phyloP scores from a whole-genome alignment of 2,888 invertebrate species.

The Carterocephalus palaemon region DNA sequence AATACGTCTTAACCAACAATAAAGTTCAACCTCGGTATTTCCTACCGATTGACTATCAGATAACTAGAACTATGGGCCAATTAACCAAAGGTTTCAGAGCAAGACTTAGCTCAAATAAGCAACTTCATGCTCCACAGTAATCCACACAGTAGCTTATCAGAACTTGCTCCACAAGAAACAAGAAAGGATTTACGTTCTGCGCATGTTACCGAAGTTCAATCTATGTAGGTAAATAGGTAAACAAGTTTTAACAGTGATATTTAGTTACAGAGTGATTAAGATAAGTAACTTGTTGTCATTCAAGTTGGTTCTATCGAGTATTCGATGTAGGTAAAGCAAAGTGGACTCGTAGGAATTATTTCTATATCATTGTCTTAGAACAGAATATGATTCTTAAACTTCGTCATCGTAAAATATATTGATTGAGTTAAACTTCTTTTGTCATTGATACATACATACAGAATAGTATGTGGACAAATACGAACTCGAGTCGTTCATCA shows the following conservation, averaged over 20 bases:
- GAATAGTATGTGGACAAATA: no score
- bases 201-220: slow-evolving; percentile 17
- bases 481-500: no score
- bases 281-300: slow-evolving; percentile 27
- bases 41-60: neutral
- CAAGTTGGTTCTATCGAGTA: neutral
- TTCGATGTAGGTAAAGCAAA: neutral
- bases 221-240: slow-evolving; percentile 20
- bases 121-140: no score
- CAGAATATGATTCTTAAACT: no score
- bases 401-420: no score
- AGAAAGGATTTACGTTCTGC: slow-evolving; percentile 8
- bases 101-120: neutral
- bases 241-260: slow-evolving; percentile 20
- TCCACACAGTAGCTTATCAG: neutral
- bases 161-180: slow-evolving; percentile 2
- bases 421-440: no score
- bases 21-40: no score
- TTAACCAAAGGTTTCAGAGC: neutral
- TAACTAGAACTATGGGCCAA: slow-evolving; percentile 1
- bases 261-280: slow-evolving; percentile 16
- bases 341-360: slow-evolving; percentile 3
- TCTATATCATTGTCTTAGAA: neutral
- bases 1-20: no score
- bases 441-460: no score